Conservation (phyloP, 2,888 invertebrate species). For the Aphodius sticticus region DNA sequence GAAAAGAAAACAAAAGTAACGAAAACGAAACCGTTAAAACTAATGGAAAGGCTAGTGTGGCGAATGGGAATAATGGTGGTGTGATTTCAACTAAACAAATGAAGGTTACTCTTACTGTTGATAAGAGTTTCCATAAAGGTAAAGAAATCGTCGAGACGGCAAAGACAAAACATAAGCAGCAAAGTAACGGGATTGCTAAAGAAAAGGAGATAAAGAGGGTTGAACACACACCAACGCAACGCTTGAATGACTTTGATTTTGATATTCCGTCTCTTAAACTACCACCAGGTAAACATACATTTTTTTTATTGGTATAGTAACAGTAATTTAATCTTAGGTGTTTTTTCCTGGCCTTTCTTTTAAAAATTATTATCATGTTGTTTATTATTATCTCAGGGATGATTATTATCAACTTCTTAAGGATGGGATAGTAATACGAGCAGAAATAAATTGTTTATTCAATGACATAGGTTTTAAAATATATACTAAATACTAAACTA, state of each 20-base stretch:
- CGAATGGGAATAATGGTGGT: constrained; percentile 32
- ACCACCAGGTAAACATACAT: constrained; percentile 48
- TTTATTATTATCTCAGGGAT: too few relatives aligned
- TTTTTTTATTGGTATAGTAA: too few relatives aligned
- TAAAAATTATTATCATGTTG: too few relatives aligned
- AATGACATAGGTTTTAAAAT: too few relatives aligned
- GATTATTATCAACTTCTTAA: too few relatives aligned
- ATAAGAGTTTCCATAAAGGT: constrained; percentile 44
- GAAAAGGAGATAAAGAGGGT: constrained; percentile 40
- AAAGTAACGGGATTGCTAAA: constrained; percentile 27
- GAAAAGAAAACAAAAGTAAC: constrained; percentile 30
- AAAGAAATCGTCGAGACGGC: constrained; percentile 34
- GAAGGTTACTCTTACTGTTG: constrained; percentile 53
- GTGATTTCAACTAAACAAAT: constrained; percentile 49
- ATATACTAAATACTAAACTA: too few relatives aligned
- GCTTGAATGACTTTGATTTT: constrained; percentile 45
- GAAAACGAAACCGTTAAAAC: constrained; percentile 16
- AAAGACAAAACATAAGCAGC: constrained; percentile 38
- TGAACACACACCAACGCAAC: constrained; percentile 20
- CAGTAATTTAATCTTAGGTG: too few relatives aligned
- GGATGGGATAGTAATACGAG: too few relatives aligned
- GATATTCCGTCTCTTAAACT: constrained; percentile 55
- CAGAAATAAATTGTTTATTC: too few relatives aligned
- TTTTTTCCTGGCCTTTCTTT: too few relatives aligned
- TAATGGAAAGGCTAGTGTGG: background rate